Conservation (phyloP, 2,888 invertebrate species). For the Apamea crenata region DNA sequence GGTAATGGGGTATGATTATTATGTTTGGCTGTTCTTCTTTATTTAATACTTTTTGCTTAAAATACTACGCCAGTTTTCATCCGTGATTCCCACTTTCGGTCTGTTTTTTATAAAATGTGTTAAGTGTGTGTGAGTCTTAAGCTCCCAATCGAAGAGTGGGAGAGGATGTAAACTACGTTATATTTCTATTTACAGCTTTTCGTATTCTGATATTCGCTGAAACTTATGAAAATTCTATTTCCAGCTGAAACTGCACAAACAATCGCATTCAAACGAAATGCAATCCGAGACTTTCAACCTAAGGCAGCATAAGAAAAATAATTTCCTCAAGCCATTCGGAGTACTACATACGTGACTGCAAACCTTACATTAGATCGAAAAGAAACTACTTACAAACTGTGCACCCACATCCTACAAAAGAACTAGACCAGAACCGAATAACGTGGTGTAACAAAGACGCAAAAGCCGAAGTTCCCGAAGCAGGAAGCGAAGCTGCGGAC, state of each 20-base stretch:
- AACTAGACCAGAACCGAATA: constrained; percentile 58
- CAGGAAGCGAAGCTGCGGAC: constrained; percentile 69
- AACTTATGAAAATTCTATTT: neutral
- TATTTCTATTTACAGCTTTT: neutral
- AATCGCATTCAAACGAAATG: constrained; percentile 22
- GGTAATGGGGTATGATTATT: constrained; percentile 20
- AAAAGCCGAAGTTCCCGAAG: constrained; percentile 51
- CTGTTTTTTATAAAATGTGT: neutral
- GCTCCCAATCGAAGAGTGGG: neutral
- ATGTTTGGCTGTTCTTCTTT: constrained; percentile 11
- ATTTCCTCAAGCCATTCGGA: constrained; percentile 22
- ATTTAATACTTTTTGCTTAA: neutral
- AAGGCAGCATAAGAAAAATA: constrained; percentile 1
- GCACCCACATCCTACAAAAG: constrained; percentile 33
- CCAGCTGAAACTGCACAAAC: constrained; percentile 23
- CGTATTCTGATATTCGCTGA: neutral
- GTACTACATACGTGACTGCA: constrained; percentile 30
- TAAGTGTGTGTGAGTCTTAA: neutral
- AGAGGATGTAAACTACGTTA: neutral
- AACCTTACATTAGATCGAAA: constrained; percentile 27
- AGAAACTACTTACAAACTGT: constrained; percentile 46
- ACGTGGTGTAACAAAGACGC: constrained; percentile 52
- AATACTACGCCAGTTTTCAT: neutral
- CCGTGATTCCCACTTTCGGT: neutral
- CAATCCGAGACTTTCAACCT: neutral